Base-by-base conservation (phyloP, 2,113 vertebrate species). In the Cricetomys ansorgei region DNA sequence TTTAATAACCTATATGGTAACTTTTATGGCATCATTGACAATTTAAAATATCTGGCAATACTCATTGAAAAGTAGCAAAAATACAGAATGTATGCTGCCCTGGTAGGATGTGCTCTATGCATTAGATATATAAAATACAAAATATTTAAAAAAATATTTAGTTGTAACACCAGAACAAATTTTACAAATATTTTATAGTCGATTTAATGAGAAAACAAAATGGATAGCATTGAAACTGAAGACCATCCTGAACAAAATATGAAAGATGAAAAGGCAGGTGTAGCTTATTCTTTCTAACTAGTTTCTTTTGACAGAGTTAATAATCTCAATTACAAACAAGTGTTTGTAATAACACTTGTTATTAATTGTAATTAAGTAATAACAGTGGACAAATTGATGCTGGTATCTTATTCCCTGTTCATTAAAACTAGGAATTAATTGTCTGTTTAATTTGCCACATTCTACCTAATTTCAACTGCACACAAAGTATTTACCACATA, bases 401-500 rank as follows among this genome's bases (percentile, higher is more conserved):
- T 90, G 43, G 19, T 87, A 93, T 55, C 67, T 62, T 57, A 94
- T 94, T 27, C 53, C 21, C 21, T 89, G 73, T 37, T 93, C 59
- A 95, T 80, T 95, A 95, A 89, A 93, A 76, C 5, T 72, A 92
- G 67, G 25, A 94, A 91, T 85, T 94, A 73, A 94, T 88, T 72
- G 91, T 73, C 45, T 81, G 15, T 59, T 95, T 94, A 75, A 84
- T 89, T 88, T 69, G 91, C 19, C 17, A 88, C 85, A 57, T 85
- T 92, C 37, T 57, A 70, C 16, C 12, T 76, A 67, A 79, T 73
- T 64, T 79, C 31, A 88, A 64, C 13, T 85, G 90, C 43, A 88
- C 55, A 53, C 7, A 72, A 48, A 21, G 4, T 89, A 64, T 92
- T 87, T 95, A 69, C 16, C 13, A 72, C 13, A 80, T 64, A 48